Evolutionary conservation across 1,140 invertebrate genomes (phyloP).

Genomic region (Philotrypesis tridentata): DNA sequence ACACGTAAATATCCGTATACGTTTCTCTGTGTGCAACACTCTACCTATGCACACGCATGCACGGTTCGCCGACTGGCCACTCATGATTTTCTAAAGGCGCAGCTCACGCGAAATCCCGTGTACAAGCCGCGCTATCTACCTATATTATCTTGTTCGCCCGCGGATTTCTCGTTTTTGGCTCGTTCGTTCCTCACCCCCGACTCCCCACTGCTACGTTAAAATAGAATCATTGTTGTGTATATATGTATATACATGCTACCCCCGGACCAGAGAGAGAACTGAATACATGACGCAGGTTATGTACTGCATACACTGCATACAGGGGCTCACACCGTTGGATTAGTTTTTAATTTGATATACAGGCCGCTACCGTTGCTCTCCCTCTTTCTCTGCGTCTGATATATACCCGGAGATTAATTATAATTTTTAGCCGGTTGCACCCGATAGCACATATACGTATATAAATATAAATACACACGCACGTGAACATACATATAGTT

Average conservation of each 20-base stretch:
- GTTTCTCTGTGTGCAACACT: neutral
- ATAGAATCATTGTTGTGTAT: neutral
- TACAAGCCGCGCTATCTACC: constrained; percentile 17
- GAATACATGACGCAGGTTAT: neutral
- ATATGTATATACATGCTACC: neutral
- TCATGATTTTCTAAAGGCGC: constrained; percentile 59
- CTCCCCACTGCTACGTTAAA: neutral
- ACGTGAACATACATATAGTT: constrained; percentile 19
- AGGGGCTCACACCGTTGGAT: constrained; percentile 51
- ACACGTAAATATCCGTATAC: constrained; percentile 54
- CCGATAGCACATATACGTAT: constrained; percentile 17
- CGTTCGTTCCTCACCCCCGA: neutral
- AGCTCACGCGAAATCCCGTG: constrained; percentile 45
- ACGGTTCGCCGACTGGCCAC: constrained; percentile 15
- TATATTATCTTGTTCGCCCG: constrained; percentile 5
- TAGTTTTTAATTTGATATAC: constrained; percentile 64
- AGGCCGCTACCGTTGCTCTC: neutral
- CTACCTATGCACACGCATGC: neutral
- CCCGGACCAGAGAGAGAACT: neutral
- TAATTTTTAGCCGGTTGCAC: constrained; percentile 47
- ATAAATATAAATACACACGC: too few relatives aligned
- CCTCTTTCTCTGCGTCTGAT: neutral
- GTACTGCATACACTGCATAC: neutral
- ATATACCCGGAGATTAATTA: constrained; percentile 35
- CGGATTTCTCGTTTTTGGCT: constrained; percentile 8